Percentiles rank a stretch among this genome's conserved stretches.
phyloP scores from a whole-genome alignment of 2,113 vertebrate species.

The Catharus minimus region DNA sequence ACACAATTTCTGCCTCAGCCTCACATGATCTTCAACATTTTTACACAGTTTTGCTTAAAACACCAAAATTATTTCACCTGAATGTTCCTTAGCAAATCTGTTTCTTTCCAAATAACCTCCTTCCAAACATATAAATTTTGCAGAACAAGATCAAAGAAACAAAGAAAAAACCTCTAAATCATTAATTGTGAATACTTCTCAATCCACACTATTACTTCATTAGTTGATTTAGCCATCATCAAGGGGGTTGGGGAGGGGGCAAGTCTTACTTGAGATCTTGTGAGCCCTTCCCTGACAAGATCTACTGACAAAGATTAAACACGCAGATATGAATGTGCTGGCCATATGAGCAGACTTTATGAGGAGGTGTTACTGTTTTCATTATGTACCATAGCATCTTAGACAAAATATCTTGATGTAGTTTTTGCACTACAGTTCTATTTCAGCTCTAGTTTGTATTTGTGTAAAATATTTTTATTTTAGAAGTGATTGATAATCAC shows the following conservation, averaged over 20 bases:
- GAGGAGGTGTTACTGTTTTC: neutral
- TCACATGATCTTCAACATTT: neutral
- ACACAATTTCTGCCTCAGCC: neutral
- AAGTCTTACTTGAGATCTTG: neutral
- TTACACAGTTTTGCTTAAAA: neutral
- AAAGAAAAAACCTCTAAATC: neutral
- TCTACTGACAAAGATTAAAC: neutral
- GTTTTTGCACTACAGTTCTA: neutral
- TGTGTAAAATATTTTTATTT: neutral
- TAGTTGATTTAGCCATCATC: neutral
- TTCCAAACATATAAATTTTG: neutral
- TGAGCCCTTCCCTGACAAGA: neutral
- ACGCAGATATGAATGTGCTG: neutral
- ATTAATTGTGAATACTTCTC: neutral
- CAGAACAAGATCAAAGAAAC: neutral
- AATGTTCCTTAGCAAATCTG: neutral
- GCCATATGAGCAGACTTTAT: neutral
- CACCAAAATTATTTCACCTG: neutral
- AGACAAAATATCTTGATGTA: neutral
- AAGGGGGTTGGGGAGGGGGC: rapidly evolving
- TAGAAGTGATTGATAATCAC: neutral
- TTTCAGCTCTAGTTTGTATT: neutral
- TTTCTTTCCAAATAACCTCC: neutral
- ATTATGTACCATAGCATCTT: neutral
- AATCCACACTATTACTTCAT: neutral